Evolutionary conservation across 2,888 invertebrate species (phyloP), one percentile per base, ranked within the genome.

Genomic region (Anticlea derivata): DNA sequence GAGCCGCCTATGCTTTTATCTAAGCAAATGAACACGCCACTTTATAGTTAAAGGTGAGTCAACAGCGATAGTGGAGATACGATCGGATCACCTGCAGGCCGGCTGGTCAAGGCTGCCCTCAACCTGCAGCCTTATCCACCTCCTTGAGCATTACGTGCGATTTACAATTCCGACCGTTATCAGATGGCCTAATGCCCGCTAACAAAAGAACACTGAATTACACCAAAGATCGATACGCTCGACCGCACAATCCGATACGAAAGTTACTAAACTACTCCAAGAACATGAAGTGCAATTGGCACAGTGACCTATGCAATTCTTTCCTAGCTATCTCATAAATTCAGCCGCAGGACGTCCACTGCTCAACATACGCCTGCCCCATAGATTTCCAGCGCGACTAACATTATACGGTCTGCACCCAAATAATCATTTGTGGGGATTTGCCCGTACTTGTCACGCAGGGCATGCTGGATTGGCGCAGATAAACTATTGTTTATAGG

Each of bases 111-210:
- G 84, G 85, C 74, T 78, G 68, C 58, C 63, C 54, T 66, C 65
- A 41, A 26, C 39, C 48, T 38, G 48, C 67, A 68, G 64, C 68
- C 43, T 50, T 57, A 59, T 77, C 79, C 73, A 66, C 73, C 74
- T 72, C 78, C 78, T 78, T 79, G 74, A 80, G 83, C 79, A 75
- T 85, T 82, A 87, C 83, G 81, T 85, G 85, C 86, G 79, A 86
- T 86, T 81, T 83, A 81, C 77, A 75, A 80, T 80, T 86, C 69
- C 60, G 63, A 69, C 44, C 73, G 76, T 86, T 87, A 88, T 88
- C 88, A 78, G 86, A 87, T 87, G 78, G 77, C 83, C 81, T 80
- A 65, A 59, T 63, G 72, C 69, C 69, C 68, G 68, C 69, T 70
- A 78, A 81, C 84, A 82, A 85, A 82, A 73, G 79, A 75, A 64